phyloP scores from a whole-genome alignment of 2,888 invertebrate species.

The Zele albiditarsus region DNA sequence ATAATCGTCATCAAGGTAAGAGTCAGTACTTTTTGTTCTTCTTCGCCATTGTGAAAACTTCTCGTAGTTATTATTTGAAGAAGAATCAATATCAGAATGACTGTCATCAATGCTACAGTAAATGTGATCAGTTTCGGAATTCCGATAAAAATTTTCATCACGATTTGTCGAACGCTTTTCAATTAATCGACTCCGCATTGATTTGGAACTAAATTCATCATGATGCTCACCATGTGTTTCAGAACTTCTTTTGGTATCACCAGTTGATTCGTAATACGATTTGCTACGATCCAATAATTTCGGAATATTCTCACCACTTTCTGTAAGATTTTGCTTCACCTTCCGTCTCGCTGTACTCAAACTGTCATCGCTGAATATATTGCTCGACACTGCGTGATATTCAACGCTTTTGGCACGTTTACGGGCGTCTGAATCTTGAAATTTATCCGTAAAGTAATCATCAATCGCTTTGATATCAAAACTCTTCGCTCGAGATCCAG shows the following conservation, averaged over 20 bases:
- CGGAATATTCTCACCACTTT: slow-evolving; percentile 68
- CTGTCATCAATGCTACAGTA: slow-evolving; percentile 78
- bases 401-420: slow-evolving; percentile 68
- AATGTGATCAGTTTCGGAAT: slow-evolving; percentile 62
- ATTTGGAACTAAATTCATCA: slow-evolving; percentile 44
- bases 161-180: slow-evolving; percentile 41
- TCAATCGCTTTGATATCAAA: slow-evolving; percentile 64
- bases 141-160: slow-evolving; percentile 53
- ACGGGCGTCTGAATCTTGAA: slow-evolving; percentile 47
- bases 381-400: slow-evolving; percentile 66
- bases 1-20: slow-evolving; percentile 61
- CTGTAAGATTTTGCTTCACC: slow-evolving; percentile 66
- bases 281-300: slow-evolving; percentile 69
- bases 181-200: slow-evolving; percentile 33
- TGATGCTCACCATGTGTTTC: slow-evolving; percentile 26
- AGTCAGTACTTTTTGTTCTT: slow-evolving; percentile 64
- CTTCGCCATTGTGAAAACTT: slow-evolving; percentile 49
- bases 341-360: slow-evolving; percentile 68
- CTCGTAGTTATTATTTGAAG: slow-evolving; percentile 21
- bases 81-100: slow-evolving; percentile 49
- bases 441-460: slow-evolving; percentile 38
- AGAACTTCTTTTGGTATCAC: slow-evolving; percentile 54
- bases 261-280: slow-evolving; percentile 69
- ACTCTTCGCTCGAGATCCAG: slow-evolving; percentile 60
- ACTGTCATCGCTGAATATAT: slow-evolving; percentile 72